A percentile compares a stretch with the other conserved stretches of the same genome.
phyloP scores from a whole-genome alignment of 37 sponge, comb jelly and placozoan species.

The Crambe crambe region DNA sequence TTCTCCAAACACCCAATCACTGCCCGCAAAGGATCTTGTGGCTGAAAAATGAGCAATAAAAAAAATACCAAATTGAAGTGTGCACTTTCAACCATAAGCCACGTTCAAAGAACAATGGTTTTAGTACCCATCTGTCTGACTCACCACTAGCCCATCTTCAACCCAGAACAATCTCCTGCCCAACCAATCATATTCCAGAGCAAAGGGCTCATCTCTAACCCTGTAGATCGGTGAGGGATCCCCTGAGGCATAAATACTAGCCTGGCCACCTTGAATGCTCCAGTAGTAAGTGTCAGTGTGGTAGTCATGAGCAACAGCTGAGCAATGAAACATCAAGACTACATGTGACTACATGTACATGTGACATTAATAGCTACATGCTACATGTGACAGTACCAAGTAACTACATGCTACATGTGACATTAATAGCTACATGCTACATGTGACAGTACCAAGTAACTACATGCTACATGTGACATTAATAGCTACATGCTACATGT shows the following conservation, averaged over 20 bases:
- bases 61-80: too few species aligned
- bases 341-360: too few species aligned
- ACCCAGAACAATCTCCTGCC: conserved; percentile 47
- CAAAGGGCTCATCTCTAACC: conserved; percentile 3
- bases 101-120: too few species aligned
- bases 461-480: too few species aligned
- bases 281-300: conserved; percentile 13
- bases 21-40: not conserved
- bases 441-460: too few species aligned
- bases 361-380: too few species aligned
- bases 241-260: not conserved
- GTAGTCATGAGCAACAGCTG: conserved; percentile 39
- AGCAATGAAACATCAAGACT: too few species aligned
- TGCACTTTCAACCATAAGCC: too few species aligned
- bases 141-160: conserved; percentile 29
- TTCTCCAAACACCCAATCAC: not conserved
- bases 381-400: too few species aligned
- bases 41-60: not conserved
- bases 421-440: too few species aligned
- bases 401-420: too few species aligned
- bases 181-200: conserved; percentile 45
- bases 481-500: too few species aligned
- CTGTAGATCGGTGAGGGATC: not conserved
- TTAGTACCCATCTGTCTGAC: not conserved
- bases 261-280: conserved; percentile 4